These are phyloP conservation scores for Phrynocephalus versicolor DNA, from an alignment of 2,113 vertebrate species.

Conservation along the genomic window DNA sequence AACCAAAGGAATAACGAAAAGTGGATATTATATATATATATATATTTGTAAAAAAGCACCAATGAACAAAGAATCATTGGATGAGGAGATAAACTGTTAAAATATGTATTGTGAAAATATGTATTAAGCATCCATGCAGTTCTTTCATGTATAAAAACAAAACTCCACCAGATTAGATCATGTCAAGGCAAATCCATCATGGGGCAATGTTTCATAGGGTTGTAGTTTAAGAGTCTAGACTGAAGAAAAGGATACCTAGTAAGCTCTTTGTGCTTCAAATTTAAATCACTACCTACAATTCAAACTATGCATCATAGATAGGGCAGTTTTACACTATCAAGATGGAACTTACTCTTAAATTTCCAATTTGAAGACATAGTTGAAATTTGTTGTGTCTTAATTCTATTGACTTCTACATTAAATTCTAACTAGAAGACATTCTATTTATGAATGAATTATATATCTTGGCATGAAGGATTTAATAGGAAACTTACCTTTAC, in stretches of 20 bases:
- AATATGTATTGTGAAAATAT: too few species aligned
- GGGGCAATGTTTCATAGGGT: not conserved
- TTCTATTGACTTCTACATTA: too few species aligned
- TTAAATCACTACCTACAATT: not conserved
- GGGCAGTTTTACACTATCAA: not conserved
- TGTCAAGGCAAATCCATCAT: too few species aligned
- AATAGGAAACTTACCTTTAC: slow-evolving; percentile 78
- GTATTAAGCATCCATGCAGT: too few species aligned
- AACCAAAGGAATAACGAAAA: not conserved
- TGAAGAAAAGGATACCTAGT: not conserved
- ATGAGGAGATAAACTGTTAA: too few species aligned
- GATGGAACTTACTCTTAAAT: too few species aligned
- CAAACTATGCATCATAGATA: not conserved
- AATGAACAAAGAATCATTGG: too few species aligned
- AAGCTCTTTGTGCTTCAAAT: too few species aligned
- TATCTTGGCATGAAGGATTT: not conserved
- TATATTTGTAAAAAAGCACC: too few species aligned
- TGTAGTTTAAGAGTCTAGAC: not conserved
- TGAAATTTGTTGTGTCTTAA: not conserved
- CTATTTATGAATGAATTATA: not conserved
- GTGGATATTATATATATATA: too few species aligned
- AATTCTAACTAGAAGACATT: not conserved
- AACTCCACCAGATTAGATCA: too few species aligned
- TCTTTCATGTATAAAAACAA: too few species aligned
- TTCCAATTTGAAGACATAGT: not conserved